Evolutionary conservation across 2,113 vertebrate genomes (phyloP).

Genomic region (Murina feae): DNA sequence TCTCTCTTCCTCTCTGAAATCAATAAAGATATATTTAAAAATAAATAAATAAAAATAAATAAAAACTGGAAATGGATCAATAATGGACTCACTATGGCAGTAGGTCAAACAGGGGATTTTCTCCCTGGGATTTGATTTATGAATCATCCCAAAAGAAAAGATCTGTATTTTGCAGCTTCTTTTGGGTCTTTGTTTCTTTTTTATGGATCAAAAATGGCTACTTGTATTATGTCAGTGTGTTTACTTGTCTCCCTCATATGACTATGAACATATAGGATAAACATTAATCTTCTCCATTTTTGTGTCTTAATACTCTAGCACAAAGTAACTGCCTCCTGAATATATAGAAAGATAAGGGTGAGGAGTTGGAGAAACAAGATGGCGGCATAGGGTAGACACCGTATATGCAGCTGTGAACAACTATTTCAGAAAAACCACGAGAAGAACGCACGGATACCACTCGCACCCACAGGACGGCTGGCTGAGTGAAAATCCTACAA

Average conservation of each 20-base stretch:
- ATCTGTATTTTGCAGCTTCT: neutral
- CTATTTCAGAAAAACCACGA: too few relatives aligned
- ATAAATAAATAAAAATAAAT: too few relatives aligned
- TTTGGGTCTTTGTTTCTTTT: neutral
- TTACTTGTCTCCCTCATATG: neutral
- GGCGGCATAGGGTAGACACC: too few relatives aligned
- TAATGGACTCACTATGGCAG: neutral
- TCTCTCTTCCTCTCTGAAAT: too few relatives aligned
- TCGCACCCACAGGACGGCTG: too few relatives aligned
- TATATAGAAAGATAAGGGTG: neutral
- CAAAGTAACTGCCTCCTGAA: slow-evolving; percentile 8
- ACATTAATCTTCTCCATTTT: slow-evolving; percentile 20
- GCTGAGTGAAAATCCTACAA: too few relatives aligned
- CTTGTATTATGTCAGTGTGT: neutral
- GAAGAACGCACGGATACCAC: too few relatives aligned
- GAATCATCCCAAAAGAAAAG: slow-evolving; percentile 9
- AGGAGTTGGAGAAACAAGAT: too few relatives aligned
- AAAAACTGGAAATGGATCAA: neutral
- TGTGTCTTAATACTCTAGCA: neutral
- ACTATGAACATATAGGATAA: slow-evolving; percentile 10
- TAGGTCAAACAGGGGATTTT: neutral
- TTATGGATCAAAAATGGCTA: neutral
- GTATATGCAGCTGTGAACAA: too few relatives aligned
- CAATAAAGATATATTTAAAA: too few relatives aligned
- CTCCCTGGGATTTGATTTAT: neutral